These are phyloP conservation scores for Caenorhabditis sp. DNA, from an alignment of 2,888 invertebrate species.

Conservation along the genomic window DNA sequence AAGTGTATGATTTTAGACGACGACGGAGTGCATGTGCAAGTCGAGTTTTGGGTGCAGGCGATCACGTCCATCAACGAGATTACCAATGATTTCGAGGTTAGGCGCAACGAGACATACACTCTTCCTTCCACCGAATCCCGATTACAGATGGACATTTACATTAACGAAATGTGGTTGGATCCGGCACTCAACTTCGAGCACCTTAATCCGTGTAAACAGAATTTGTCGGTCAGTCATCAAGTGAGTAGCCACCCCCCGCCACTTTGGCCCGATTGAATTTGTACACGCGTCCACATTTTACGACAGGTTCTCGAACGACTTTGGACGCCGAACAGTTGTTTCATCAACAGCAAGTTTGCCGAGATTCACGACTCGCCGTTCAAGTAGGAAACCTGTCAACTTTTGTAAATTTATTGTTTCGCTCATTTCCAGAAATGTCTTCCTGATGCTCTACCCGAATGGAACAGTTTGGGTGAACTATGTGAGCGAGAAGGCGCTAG, in stretches of 20 bases:
- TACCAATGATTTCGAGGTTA: conserved; percentile 79
- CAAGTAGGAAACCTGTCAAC: conserved; percentile 56
- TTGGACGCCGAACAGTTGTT: conserved; percentile 75
- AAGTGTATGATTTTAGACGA: conserved; percentile 65
- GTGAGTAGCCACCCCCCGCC: conserved; percentile 50
- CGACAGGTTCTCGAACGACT: conserved; percentile 66
- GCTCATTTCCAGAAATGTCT: conserved; percentile 62
- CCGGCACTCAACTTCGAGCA: conserved; percentile 75
- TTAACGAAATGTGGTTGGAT: conserved; percentile 79
- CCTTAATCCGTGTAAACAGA: conserved; percentile 78
- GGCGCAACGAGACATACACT: not conserved
- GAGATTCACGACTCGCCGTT: conserved; percentile 78
- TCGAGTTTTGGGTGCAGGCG: conserved; percentile 79
- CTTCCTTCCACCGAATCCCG: not conserved
- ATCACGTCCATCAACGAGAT: conserved; percentile 78
- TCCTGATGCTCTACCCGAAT: conserved; percentile 77
- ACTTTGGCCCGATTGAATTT: conserved; percentile 15
- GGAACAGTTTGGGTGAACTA: conserved; percentile 79
- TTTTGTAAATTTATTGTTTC: not conserved
- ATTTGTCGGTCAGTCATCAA: conserved; percentile 77
- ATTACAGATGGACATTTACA: conserved; percentile 79
- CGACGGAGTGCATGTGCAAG: conserved; percentile 76
- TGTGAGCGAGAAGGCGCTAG: conserved; percentile 57
- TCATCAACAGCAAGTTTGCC: conserved; percentile 78
- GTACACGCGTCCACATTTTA: not conserved